These are phyloP conservation scores for Pseudococcus longispinus DNA, from an alignment of 2,888 invertebrate species.

Conservation along the genomic window DNA sequence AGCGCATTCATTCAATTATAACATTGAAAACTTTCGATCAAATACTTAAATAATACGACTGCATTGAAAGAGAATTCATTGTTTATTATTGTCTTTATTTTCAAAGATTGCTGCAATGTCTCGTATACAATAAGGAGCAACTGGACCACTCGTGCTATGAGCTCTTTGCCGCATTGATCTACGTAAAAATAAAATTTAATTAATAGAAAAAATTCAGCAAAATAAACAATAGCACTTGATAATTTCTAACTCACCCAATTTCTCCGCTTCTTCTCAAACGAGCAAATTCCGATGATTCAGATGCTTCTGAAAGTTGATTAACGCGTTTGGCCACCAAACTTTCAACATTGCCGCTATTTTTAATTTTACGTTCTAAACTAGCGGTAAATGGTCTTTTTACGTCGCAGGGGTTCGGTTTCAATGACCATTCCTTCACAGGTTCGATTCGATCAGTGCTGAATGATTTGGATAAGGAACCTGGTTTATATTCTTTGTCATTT, in stretches of 20 bases:
- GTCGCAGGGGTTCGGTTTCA: slow-evolving; percentile 23
- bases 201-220: neutral
- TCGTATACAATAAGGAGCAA: slow-evolving; percentile 77
- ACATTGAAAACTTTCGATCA: slow-evolving; percentile 45
- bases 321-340: slow-evolving; percentile 59
- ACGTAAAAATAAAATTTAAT: slow-evolving; percentile 33
- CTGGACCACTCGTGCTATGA: slow-evolving; percentile 61
- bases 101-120: slow-evolving; percentile 86
- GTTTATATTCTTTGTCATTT: neutral
- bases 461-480: slow-evolving; percentile 21
- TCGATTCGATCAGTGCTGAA: slow-evolving; percentile 29
- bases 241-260: slow-evolving; percentile 35
- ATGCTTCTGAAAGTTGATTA: slow-evolving; percentile 58
- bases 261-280: slow-evolving; percentile 39
- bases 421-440: slow-evolving; percentile 22
- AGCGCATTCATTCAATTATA: slow-evolving; percentile 38
- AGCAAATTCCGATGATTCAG: slow-evolving; percentile 41
- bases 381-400: slow-evolving; percentile 47
- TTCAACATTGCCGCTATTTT: slow-evolving; percentile 46
- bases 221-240: neutral
- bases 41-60: slow-evolving; percentile 38
- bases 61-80: slow-evolving; percentile 31
- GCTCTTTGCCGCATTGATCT: slow-evolving; percentile 59
- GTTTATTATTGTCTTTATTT: slow-evolving; percentile 59
- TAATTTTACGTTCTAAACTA: slow-evolving; percentile 58